Evolutionary conservation across 2,888 invertebrate genomes (phyloP).

Genomic region (Tetragonisca angustula): DNA sequence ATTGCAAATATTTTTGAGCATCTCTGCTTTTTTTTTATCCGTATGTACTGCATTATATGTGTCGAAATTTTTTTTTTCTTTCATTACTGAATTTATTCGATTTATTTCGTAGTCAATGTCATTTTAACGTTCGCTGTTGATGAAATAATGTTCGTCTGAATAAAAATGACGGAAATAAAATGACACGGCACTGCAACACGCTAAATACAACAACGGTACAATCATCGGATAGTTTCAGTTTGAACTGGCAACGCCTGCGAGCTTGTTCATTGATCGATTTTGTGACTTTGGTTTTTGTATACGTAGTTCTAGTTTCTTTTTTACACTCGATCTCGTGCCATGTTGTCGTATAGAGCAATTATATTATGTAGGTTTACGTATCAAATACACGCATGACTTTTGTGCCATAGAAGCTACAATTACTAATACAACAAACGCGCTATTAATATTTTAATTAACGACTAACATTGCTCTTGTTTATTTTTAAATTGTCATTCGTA

Average conservation of each 20-base stretch:
- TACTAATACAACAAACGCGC: background rate
- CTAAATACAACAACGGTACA: constrained; percentile 28
- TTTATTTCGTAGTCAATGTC: background rate
- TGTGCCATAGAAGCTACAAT: background rate
- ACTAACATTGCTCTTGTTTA: background rate
- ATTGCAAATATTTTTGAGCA: background rate
- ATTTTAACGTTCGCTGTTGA: background rate
- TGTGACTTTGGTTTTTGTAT: constrained; percentile 26
- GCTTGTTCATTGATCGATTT: constrained; percentile 42
- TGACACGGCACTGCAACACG: constrained; percentile 51
- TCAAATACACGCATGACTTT: constrained; percentile 5
- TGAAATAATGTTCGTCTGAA: background rate
- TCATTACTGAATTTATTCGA: background rate
- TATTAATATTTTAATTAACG: background rate
- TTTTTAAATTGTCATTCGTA: background rate
- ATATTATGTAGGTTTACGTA: constrained; percentile 54
- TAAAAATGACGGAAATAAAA: background rate
- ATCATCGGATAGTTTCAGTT: constrained; percentile 50
- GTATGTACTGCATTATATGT: background rate
- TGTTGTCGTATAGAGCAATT: constrained; percentile 35
- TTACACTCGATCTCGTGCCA: constrained; percentile 21
- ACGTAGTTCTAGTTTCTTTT: background rate
- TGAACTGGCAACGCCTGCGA: constrained; percentile 33
- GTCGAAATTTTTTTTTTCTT: background rate
- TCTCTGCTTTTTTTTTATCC: background rate